Percentiles rank a stretch among this genome's conserved stretches.
Conservation (phyloP, 2,888 invertebrate species). For the Tetragonisca angustula region DNA sequence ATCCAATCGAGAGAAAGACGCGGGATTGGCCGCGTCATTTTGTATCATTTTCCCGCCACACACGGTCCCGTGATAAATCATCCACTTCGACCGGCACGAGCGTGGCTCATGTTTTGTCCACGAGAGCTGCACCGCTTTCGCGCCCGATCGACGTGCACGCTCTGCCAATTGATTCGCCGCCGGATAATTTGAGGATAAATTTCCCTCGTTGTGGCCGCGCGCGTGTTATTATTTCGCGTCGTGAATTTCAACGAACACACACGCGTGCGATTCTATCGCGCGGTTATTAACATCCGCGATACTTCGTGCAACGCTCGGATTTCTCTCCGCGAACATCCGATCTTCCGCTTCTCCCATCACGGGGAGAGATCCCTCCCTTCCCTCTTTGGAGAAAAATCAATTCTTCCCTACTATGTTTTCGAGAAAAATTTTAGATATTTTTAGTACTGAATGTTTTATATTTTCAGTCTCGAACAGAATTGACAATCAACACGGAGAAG, state of each 20-base stretch:
- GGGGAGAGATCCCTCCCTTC: background rate
- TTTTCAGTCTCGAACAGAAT: too few relatives aligned
- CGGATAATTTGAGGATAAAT: constrained; percentile 79
- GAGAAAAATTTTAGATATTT: too few relatives aligned
- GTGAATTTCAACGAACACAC: constrained; percentile 50
- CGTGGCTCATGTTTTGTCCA: constrained; percentile 70
- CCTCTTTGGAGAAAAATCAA: background rate
- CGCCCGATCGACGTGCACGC: constrained; percentile 25
- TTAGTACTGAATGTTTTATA: too few relatives aligned
- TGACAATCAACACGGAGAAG: too few relatives aligned
- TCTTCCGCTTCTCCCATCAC: background rate
- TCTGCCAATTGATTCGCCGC: constrained; percentile 68
- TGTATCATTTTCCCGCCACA: constrained; percentile 81
- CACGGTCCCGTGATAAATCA: constrained; percentile 81
- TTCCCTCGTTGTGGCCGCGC: constrained; percentile 71
- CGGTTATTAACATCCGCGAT: constrained; percentile 24
- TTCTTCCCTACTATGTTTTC: background rate
- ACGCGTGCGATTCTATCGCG: constrained; percentile 21
- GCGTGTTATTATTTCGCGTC: constrained; percentile 75
- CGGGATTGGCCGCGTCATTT: constrained; percentile 75
- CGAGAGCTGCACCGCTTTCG: constrained; percentile 12
- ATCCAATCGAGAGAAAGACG: background rate
- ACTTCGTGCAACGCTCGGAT: constrained; percentile 5
- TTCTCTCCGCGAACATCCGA: background rate
- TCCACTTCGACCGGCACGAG: constrained; percentile 66